phyloP scores from a whole-genome alignment of 2,113 vertebrate species.

The Paraplagusia blochii region DNA sequence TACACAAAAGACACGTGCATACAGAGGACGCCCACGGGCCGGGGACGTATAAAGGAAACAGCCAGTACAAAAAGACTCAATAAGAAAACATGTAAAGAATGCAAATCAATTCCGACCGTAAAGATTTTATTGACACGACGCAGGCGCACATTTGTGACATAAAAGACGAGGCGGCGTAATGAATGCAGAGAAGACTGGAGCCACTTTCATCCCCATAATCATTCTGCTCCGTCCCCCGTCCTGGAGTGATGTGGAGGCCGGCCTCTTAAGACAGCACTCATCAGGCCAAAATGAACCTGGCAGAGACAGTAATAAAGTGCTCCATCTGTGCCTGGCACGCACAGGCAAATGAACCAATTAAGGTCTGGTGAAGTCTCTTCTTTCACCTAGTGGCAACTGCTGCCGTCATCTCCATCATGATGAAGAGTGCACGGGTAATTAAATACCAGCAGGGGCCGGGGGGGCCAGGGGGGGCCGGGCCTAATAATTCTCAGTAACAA shows the following conservation, averaged over 20 bases:
- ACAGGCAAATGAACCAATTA: slow-evolving; percentile 67
- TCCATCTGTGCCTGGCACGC: slow-evolving; percentile 67
- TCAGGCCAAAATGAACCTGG: slow-evolving; percentile 55
- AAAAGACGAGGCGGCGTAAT: background rate
- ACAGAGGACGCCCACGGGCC: background rate
- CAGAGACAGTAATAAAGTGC: slow-evolving; percentile 65
- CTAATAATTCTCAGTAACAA: slow-evolving; percentile 62
- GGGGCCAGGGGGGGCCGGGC: slow-evolving; percentile 51
- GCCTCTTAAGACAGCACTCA: slow-evolving; percentile 36
- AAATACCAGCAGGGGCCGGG: slow-evolving; percentile 56
- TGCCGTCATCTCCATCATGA: slow-evolving; percentile 56
- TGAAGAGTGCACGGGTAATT: slow-evolving; percentile 63
- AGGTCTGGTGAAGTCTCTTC: slow-evolving; percentile 53
- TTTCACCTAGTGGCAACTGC: slow-evolving; percentile 62
- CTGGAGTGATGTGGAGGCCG: slow-evolving; percentile 28
- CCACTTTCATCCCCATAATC: background rate
- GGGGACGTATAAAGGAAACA: too few relatives aligned
- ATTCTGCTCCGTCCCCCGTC: slow-evolving; percentile 18
- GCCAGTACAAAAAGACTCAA: background rate
- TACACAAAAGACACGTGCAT: background rate
- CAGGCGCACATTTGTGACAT: background rate
- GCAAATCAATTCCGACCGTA: background rate
- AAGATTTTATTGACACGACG: slow-evolving; percentile 4
- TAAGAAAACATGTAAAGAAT: background rate
- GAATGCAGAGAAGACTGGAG: slow-evolving; percentile 3